Evolutionary conservation across 35 echinoderm and acorn worm species (phyloP).

Genomic region (Strongylocentrotus purpuratus): DNA sequence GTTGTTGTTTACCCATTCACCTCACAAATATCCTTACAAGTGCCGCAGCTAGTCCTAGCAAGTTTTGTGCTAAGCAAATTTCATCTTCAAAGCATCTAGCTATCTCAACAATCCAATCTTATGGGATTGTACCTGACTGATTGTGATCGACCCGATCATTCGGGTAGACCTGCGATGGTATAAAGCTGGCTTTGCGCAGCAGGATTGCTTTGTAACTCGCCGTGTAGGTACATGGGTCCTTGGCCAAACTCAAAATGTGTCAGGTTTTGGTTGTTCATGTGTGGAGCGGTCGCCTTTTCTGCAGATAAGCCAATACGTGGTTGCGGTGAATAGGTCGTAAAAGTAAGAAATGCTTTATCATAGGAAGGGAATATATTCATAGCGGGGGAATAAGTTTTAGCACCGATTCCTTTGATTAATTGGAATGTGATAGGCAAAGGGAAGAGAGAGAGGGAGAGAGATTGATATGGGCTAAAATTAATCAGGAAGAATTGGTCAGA

Average conservation of each 20-base stretch:
- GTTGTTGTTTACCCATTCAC: background rate
- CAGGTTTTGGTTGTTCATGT: background rate
- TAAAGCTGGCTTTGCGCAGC: background rate
- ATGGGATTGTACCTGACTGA: background rate
- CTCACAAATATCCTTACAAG: background rate
- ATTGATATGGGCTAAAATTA: background rate
- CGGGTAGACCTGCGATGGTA: background rate
- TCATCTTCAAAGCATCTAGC: background rate
- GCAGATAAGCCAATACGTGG: background rate
- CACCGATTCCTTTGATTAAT: background rate
- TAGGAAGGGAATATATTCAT: background rate
- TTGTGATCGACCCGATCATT: background rate
- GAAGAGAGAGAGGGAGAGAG: background rate
- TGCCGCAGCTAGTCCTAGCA: background rate
- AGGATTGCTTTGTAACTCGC: background rate
- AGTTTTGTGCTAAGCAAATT: background rate
- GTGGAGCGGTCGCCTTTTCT: background rate
- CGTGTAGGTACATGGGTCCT: background rate
- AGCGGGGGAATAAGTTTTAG: background rate
- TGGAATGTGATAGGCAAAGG: background rate
- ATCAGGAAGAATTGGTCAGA: background rate
- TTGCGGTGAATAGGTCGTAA: background rate
- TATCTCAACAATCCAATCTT: background rate
- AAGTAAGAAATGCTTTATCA: background rate
- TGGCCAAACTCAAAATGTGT: background rate